Evolutionary conservation across 1,140 invertebrate species (phyloP), one percentile per base, ranked within the genome.

Genomic region (Campoletis sonorensis): DNA sequence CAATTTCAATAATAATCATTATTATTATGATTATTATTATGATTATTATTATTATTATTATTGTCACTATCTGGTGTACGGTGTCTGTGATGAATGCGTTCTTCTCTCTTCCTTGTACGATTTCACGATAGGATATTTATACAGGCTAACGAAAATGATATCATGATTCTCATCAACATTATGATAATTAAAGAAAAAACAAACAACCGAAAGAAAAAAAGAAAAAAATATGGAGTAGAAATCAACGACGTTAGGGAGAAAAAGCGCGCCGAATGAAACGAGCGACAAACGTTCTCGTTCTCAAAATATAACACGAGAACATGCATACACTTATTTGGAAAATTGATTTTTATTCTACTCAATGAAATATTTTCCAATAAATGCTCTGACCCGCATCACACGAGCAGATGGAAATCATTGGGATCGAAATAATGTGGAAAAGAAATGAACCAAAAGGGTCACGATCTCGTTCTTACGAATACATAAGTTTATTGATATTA

Each of bases 91-190:
- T 80, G 71, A 58, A 61, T 61, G 75, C 58, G 33, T 80, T 80
- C 45, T 70, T n/a, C 45, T 68, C 68, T 80, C 72, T 77, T 73
- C 71, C 16, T 49, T 49, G 33, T 51, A 33, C 40, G 37, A 73
- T 73, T 67, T 23, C n/a, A 51, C 71, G 37, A 73, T 51, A 23
- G 37, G 18, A 77, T 40, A 61, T 75, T 80, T 23, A 10, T 45
- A 49, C 51, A 54, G 51, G 71, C 23, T 72, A n/a, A 64, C 51
- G 58, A 64, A 58, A 58, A 30, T 77, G 13, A 68, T 68, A 79
- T 84, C 40, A 45, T 11, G 40, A 86, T 81, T 81, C 84, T 84
- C 82, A 75, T 86, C 84, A 80, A 83, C 79, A 82, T 85, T 84
- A 83, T 83, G 71, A 81, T 45, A 13, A 13, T 45, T 5, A 75